Conservation (phyloP, 2,888 invertebrate genomes). For the Dryococelus australis region DNA sequence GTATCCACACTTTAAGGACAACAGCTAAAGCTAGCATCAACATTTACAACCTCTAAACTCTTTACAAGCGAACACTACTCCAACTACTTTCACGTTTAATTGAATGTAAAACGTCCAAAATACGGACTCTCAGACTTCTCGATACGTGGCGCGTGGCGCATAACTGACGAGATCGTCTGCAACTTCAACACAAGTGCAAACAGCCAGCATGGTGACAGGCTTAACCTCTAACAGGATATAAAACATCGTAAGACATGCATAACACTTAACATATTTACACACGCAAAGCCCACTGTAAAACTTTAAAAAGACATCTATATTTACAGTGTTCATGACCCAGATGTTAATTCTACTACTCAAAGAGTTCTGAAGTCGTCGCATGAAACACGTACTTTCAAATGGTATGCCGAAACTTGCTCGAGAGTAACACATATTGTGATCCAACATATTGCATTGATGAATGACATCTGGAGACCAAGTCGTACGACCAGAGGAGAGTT, state of each 20-base stretch:
- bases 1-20: no score
- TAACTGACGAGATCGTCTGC: neutral
- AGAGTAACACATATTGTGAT: neutral
- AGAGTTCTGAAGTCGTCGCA: neutral
- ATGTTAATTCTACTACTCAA: neutral
- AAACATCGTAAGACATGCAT: neutral
- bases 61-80: no score
- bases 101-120: neutral
- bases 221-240: neutral
- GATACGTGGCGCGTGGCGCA: neutral
- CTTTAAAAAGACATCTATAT: neutral
- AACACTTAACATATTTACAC: conserved; percentile 8
- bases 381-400: neutral
- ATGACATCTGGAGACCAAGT: neutral
- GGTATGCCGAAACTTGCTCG: neutral
- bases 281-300: neutral
- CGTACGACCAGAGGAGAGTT: neutral
- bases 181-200: neutral
- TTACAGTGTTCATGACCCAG: neutral
- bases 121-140: neutral
- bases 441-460: neutral
- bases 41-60: no score
- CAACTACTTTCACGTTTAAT: neutral
- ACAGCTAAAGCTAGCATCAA: no score
- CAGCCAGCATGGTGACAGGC: neutral